These are phyloP conservation scores for Drosophila suzukii DNA, from an alignment of 1,140 invertebrate species.

Conservation along the genomic window DNA sequence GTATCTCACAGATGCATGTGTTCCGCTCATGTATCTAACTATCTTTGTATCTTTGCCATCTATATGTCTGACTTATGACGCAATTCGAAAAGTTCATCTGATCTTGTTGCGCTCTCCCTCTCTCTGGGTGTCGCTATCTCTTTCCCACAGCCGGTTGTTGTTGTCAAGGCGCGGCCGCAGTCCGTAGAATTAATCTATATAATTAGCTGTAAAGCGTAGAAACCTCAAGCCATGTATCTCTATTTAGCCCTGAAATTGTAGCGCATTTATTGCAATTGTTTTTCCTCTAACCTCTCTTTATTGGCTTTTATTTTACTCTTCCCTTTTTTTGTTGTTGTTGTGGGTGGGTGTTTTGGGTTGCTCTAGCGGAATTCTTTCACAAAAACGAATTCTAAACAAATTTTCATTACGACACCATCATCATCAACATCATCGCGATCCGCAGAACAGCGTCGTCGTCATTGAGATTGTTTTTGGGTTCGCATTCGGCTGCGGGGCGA, in stretches of 20 bases:
- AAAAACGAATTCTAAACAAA: constrained; percentile 73
- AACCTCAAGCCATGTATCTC: constrained; percentile 47
- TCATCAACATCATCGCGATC: constrained; percentile 44
- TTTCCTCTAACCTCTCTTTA: background rate
- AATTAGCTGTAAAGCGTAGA: constrained; percentile 61
- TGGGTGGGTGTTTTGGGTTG: constrained; percentile 8
- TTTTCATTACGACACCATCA: constrained; percentile 72
- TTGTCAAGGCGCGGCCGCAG: constrained; percentile 30
- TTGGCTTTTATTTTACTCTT: constrained; percentile 1
- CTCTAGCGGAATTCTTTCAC: constrained; percentile 55
- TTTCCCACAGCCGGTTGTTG: constrained; percentile 2
- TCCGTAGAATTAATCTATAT: constrained; percentile 66
- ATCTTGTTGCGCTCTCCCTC: constrained; percentile 23
- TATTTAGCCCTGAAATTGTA: constrained; percentile 71
- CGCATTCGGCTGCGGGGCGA: constrained; percentile 20
- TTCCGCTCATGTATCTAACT: constrained; percentile 63
- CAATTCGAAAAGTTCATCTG: constrained; percentile 68
- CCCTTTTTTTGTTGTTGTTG: background rate
- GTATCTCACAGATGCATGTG: constrained; percentile 53
- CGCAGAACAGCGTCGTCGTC: constrained; percentile 26
- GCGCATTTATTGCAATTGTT: constrained; percentile 49
- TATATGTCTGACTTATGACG: constrained; percentile 68
- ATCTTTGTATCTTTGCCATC: constrained; percentile 62
- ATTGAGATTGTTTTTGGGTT: constrained; percentile 34
- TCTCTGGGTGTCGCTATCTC: background rate